A percentile compares a stretch with the other conserved stretches of the same genome.
These are phyloP conservation scores for Piezodorus guildinii DNA, from an alignment of 1,140 invertebrate genomes.

Conservation along the genomic window DNA sequence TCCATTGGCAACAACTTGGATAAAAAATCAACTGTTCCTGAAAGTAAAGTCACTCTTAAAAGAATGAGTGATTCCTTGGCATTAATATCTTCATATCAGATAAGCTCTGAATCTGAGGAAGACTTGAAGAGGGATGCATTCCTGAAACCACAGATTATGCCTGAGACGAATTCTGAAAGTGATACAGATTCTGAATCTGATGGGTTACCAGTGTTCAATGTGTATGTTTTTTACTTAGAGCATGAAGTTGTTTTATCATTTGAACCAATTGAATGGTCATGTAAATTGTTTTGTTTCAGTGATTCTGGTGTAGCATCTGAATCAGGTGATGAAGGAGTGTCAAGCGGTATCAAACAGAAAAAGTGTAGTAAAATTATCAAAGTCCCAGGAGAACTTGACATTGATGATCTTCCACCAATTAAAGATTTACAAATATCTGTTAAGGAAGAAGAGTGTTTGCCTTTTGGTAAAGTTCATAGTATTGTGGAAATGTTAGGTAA, in stretches of 20 bases:
- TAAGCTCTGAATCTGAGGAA: slow-evolving; percentile 2
- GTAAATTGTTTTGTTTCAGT: not conserved
- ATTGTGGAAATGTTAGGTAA: slow-evolving; percentile 62
- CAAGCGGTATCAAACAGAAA: not conserved
- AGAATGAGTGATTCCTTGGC: slow-evolving; percentile 1
- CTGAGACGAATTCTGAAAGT: not conserved
- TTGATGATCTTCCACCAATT: slow-evolving; percentile 61
- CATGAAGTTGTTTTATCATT: not conserved
- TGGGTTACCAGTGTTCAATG: not conserved
- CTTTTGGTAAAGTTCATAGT: slow-evolving; percentile 57
- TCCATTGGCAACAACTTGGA: too few species aligned
- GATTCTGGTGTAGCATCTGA: not conserved
- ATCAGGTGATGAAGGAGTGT: not conserved
- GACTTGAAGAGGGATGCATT: not conserved
- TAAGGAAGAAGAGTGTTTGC: slow-evolving; percentile 56
- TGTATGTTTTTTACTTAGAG: not conserved
- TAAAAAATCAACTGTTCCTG: too few species aligned
- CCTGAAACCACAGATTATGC: not conserved
- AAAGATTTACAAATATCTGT: slow-evolving; percentile 70
- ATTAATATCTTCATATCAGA: not conserved
- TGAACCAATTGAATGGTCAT: not conserved
- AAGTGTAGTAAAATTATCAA: too few species aligned
- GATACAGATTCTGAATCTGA: not conserved
- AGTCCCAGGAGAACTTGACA: not conserved
- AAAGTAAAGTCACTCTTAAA: not conserved